Evolutionary conservation across 2,888 invertebrate genomes (phyloP), one percentile per base, ranked within the genome.

Genomic region (Xestia c-nigrum): DNA sequence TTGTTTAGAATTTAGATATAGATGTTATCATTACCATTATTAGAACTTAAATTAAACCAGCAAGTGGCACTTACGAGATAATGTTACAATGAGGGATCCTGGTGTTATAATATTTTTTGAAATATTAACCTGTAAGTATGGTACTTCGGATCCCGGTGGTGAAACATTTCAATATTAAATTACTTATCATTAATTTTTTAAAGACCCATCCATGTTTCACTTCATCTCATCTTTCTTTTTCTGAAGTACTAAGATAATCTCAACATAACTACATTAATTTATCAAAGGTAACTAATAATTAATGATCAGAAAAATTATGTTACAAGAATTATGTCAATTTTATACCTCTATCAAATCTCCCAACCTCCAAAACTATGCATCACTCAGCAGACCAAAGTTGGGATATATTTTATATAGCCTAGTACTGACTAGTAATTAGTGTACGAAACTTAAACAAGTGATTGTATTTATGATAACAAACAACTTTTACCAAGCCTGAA

Each of bases 1-100:
- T 80, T 71, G 59, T 65, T 77, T 59, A 24, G 10, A 55, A 40
- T 65, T 57, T 19, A 66, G 21, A 19, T 5, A 40, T 5, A 40
- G 21, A 31, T 75, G 40, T 9, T 57, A 24, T 3, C 40, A 55
- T 14, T 63, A 38, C 3, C 40, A 55, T 65, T 52, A 21, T 19
- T 3, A n/a, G 4, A 46, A 31, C 31, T 55, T 14, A 66, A 55
- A 69, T 52, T 31, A n/a, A 46, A 59, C 14, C 46, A 68, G 31
- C 12, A 40, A 81, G 4, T 46, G 46, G 24, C 14, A 38, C 57
- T 38, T 21, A 12, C n/a, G n/a, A 31, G 24, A 19, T n/a, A 40
- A n/a, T 21, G 24, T 16, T 38, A 24, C 7, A 5, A 52, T 46
- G 16, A 38, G 5, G 19, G 38, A n/a, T 55, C 21, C 16, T 31